Evolutionary conservation across 2,797 vertebrate genomes (phyloP).

Genomic region (Adelosebastes latens): DNA sequence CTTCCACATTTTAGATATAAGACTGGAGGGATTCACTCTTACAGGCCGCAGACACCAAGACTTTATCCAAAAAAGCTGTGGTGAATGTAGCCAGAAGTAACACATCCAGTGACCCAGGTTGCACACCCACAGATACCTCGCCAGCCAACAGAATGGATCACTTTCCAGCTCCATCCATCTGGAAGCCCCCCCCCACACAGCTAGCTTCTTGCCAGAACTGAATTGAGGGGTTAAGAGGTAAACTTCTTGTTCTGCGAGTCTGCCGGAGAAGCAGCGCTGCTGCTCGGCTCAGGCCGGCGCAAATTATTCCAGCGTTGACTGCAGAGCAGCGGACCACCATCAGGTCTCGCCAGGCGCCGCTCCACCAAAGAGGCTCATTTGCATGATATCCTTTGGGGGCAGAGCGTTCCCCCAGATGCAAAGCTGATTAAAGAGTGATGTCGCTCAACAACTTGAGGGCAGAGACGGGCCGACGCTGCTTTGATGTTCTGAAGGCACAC

Average conservation of each 20-base stretch:
- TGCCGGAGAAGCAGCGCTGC: background rate
- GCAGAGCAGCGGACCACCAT: constrained; percentile 34
- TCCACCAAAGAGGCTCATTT: constrained; percentile 59
- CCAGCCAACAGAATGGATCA: constrained; percentile 26
- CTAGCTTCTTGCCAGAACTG: background rate
- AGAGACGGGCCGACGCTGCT: constrained; percentile 40
- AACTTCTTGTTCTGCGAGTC: constrained; percentile 22
- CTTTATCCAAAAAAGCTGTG: background rate
- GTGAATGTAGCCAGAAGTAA: constrained; percentile 4
- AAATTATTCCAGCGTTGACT: constrained; percentile 3
- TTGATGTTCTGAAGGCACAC: constrained; percentile 65
- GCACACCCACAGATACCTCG: constrained; percentile 7
- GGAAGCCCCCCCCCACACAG: constrained; percentile 29
- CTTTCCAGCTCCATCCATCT: constrained; percentile 25
- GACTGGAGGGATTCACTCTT: background rate
- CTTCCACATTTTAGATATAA: background rate
- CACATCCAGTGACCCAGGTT: constrained; percentile 4
- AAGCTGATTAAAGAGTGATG: constrained; percentile 74
- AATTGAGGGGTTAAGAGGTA: constrained; percentile 21
- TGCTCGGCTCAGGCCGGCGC: background rate
- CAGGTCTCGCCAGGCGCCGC: background rate
- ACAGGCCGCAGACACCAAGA: background rate
- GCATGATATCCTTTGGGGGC: constrained; percentile 62
- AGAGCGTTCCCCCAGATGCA: constrained; percentile 60
- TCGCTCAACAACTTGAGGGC: constrained; percentile 59